Base-by-base conservation (phyloP, 2,888 invertebrate genomes). In the Ethmia dodecea region DNA sequence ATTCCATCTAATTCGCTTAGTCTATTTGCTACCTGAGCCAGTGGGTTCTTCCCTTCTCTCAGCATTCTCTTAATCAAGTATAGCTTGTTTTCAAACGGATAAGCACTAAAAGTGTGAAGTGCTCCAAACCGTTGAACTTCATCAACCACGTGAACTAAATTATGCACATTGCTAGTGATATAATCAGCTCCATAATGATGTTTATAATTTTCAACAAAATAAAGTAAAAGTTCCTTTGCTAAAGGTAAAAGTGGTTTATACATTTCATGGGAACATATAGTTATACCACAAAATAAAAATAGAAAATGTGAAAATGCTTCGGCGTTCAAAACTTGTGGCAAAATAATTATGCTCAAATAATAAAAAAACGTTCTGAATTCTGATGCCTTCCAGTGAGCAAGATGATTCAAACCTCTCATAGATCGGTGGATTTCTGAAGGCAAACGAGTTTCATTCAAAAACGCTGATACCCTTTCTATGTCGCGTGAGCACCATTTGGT, bases 361-460 rank as follows among this genome's bases (percentile, higher is more conserved):
- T 31, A 22, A 9, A 50, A 37, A 38, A 53, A 51, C 5, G 42
- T 35, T 11, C 47, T 29, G 26, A 20, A 49, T 40, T 55, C 52
- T 4, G 42, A 37, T 4, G 37, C 52, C 35, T 55, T 55, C 52
- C 54, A 55, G 33, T 40, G 20, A 12, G 35, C 15, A 5, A 50
- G 28, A 27, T 5, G 12, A 22, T 42, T 45, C n/a, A 52, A 5
- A 16, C 24, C 16, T 37, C 50, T 15, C 8, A 50, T 38, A 8
- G 45, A 6, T 24, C 50, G 15, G 11, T 53, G 49, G 3, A 50
- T 47, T 41, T 49, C 48, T 9, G 36, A 35, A 1, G 50, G 52
- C 20, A 52, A 18, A 20, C 40, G 38, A 20, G 37, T 28, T 1
- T 29, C 13, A 4, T 8, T 31, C n/a, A 48, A 33, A 35, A 52